These are phyloP conservation scores for Perizoma affinitatum DNA, from an alignment of 2,888 invertebrate genomes.

Conservation along the genomic window DNA sequence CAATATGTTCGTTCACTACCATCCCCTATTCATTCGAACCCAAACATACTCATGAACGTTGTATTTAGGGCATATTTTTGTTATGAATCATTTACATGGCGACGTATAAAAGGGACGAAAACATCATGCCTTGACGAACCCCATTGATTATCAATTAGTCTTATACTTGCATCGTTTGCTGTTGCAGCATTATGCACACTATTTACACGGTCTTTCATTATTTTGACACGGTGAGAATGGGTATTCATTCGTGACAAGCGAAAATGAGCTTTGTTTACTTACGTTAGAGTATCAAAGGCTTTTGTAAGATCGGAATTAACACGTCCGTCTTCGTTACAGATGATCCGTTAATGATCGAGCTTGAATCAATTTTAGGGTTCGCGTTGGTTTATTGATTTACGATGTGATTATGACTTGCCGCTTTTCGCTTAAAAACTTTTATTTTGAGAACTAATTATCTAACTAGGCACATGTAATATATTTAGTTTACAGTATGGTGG, in stretches of 20 bases:
- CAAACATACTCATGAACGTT: constrained; percentile 42
- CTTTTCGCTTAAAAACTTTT: constrained; percentile 55
- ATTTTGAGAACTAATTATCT: constrained; percentile 58
- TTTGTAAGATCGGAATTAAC: constrained; percentile 60
- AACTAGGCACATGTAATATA: constrained; percentile 46
- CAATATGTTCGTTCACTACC: constrained; percentile 75
- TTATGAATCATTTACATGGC: constrained; percentile 76
- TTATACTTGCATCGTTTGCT: constrained; percentile 76
- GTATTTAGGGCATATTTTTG: constrained; percentile 59
- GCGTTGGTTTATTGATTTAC: constrained; percentile 77
- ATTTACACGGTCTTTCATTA: constrained; percentile 76
- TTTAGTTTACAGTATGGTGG: constrained; percentile 5
- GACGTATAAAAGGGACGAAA: constrained; percentile 36
- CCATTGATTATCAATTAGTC: constrained; percentile 84
- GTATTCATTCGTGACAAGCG: constrained; percentile 33
- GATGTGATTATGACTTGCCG: constrained; percentile 72
- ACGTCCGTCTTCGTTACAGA: constrained; percentile 79
- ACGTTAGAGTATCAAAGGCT: constrained; percentile 50
- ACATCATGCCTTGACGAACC: constrained; percentile 55
- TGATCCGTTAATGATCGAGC: constrained; percentile 77
- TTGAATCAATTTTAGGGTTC: constrained; percentile 76
- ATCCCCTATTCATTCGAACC: constrained; percentile 34
- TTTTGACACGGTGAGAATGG: constrained; percentile 66
- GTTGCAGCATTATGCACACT: constrained; percentile 78
- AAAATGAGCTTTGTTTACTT: constrained; percentile 50